phyloP scores from a whole-genome alignment of 2,113 vertebrate species.

The Rhinogobius similis region DNA sequence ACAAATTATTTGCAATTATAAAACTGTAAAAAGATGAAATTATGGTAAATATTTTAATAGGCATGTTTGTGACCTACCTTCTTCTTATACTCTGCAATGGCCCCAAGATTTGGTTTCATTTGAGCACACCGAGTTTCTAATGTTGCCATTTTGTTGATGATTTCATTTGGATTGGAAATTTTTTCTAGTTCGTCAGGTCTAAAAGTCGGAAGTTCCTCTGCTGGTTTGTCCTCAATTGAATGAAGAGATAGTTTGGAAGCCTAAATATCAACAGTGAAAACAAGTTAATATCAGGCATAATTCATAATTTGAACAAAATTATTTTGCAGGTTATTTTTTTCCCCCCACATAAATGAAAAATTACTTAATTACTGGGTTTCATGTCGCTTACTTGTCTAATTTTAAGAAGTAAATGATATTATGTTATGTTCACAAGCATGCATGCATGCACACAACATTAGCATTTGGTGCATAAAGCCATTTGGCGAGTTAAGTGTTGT shows the following conservation, averaged over 20 bases:
- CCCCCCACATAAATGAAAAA: no score
- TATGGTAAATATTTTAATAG: background rate
- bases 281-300: background rate
- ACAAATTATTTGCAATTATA: background rate
- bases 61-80: constrained; percentile 80
- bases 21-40: background rate
- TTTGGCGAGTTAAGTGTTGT: no score
- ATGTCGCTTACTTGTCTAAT: background rate
- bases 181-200: constrained; percentile 79
- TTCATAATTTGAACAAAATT: background rate
- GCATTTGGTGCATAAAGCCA: no score
- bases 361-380: background rate
- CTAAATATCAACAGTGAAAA: constrained; percentile 60
- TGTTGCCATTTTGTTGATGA: constrained; percentile 87
- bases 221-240: constrained; percentile 78
- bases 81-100: constrained; percentile 88
- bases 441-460: no score
- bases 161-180: constrained; percentile 78
- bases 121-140: constrained; percentile 86
- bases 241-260: constrained; percentile 85
- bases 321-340: no score
- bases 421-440: background rate
- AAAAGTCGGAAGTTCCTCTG: constrained; percentile 78
- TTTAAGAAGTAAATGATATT: background rate
- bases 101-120: constrained; percentile 90